Evolutionary conservation across 2,797 vertebrate species (phyloP), one percentile per base, ranked within the genome.

Genomic region (Scarus forsteni): DNA sequence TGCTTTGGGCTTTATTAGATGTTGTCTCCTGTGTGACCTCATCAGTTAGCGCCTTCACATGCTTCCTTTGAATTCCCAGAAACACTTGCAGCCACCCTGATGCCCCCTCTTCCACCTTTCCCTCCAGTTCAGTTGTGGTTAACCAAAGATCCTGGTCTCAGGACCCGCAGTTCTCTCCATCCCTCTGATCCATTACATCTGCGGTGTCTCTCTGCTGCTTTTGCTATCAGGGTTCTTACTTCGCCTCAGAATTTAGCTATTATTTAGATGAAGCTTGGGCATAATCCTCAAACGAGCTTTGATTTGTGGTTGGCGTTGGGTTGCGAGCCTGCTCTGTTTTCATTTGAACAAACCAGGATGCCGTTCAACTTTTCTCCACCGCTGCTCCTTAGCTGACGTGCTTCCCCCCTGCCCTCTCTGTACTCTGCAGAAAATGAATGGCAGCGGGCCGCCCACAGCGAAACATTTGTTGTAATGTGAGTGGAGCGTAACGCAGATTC

Each of bases 21-120:
- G 77, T 86, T 88, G 81, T 84, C 82, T 88, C 85, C 65, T 74
- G 73, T 66, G 68, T 90, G 90, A 91, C 85, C 86, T 92, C 86
- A 91, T 89, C 85, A 85, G 69, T 80, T 89, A 83, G 66, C 79
- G 42, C 77, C 74, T 77, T 83, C 73, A 84, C 79, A 74, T 86
- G 85, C 82, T 85, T 84, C 66, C 75, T 88, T 86, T 59, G 60
- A 77, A 75, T 92, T 93, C 85, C 89, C 86, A 88, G 85, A 92
- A 92, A 85, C 77, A 85, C 73, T 85, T 88, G 81, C 79, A 81
- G 49, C 52, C 56, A 34, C 42, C 60, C 53, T 39, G 39, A 1
- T 35, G 39, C 66, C 75, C 81, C 75, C 60, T 10, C 67, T 71
- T 45, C 74, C 75, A 78, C 69, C 80, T 78, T 76, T 81, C 79